These are phyloP conservation scores for Tricholaema leucomelas DNA, from an alignment of 2,113 vertebrate species.

Conservation along the genomic window DNA sequence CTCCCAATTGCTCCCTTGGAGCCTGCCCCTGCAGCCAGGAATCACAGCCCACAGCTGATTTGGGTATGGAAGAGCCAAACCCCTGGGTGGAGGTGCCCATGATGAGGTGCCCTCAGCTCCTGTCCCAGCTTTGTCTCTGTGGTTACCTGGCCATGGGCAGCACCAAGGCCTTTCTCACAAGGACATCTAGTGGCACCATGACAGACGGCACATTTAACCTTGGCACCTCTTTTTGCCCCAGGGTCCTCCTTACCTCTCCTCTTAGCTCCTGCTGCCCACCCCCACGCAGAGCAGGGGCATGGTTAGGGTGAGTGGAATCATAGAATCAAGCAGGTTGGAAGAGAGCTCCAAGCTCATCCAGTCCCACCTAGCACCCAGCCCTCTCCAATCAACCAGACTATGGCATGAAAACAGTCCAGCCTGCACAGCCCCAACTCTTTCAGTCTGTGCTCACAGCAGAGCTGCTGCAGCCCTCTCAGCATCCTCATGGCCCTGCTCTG, in stretches of 20 bases:
- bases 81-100: neutral
- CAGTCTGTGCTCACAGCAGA: no score
- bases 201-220: neutral
- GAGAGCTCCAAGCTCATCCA: no score
- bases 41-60: accelerated
- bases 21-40: neutral
- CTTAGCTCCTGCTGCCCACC: neutral
- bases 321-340: no score
- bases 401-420: no score
- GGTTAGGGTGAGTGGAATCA: neutral
- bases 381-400: no score
- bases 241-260: neutral
- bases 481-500: no score
- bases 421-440: no score
- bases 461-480: no score
- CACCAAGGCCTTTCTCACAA: conserved; percentile 52
- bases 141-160: conserved; percentile 1
- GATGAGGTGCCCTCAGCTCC: neutral
- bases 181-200: conserved; percentile 61
- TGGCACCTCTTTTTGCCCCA: accelerated
- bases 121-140: neutral
- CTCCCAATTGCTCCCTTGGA: accelerated
- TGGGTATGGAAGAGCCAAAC: neutral
- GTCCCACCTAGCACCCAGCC: no score
- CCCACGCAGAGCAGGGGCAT: accelerated